Evolutionary conservation across 1,140 invertebrate species (phyloP), one percentile per base, ranked within the genome.

Genomic region (Glossosoma conforme): DNA sequence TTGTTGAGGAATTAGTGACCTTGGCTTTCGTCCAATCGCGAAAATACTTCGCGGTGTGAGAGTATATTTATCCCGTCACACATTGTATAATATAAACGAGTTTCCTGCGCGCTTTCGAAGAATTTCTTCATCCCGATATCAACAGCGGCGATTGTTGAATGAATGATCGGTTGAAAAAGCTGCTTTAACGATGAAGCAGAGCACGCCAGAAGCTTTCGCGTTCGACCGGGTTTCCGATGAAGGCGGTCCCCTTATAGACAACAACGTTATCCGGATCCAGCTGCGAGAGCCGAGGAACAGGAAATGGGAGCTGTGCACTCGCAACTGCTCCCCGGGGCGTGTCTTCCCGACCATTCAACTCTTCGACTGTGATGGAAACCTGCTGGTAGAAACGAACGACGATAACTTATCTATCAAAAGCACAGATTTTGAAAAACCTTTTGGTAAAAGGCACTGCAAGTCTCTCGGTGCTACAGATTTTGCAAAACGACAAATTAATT

Each of bases 231-330:
- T 62, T 25, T 68, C 63, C 57, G 69, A 72, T 59, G 69, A 67
- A 58, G 69, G 72, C 28, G 62, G 65, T 6, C 71, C 72, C 44
- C 59, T 67, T 51, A 69, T 75, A 64, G 66, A 70, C 40, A 68
- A 75, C 51, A 74, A 75, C 54, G 60, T 75, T 44, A 74, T 75
- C 60, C 64, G 72, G 35, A 75, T 75, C 52, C 72, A 75, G 58
- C 59, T 74, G 18, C 61, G 66, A 50, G 71, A 70, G 57, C 65
- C 71, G 28, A 63, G 52, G 40, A 65, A 75, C 48, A 67, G 61
- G 44, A 74, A 72, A 66, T 75, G 72, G 72, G 71, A 73, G 57
- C 61, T 74, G 33, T 62, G 69, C 24, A 75, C 72, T 9, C 57
- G 69, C 58, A 75, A 72, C 58, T 64, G 62, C 35, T 72, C 69